Percentiles rank a stretch among this genome's conserved stretches.
These are phyloP conservation scores for Eulimnadia texana DNA, from an alignment of 1,140 invertebrate species.

Conservation along the genomic window DNA sequence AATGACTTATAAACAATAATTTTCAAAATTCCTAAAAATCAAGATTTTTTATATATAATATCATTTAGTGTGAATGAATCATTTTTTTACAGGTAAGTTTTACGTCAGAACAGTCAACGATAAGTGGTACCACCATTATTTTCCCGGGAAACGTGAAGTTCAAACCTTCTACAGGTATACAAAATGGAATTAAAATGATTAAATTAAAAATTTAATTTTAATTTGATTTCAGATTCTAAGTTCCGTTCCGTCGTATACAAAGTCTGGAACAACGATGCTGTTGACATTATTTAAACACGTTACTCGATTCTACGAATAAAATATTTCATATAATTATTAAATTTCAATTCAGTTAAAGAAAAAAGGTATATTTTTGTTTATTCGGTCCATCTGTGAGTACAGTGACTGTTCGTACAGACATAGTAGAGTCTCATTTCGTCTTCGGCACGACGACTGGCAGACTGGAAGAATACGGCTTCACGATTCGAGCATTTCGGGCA, in stretches of 20 bases:
- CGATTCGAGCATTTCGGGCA: slow-evolving; percentile 89
- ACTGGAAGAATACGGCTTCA: slow-evolving; percentile 80
- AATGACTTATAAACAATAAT: too few relatives aligned
- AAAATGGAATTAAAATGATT: neutral
- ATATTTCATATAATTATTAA: neutral
- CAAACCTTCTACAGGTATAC: neutral
- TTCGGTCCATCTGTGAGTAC: slow-evolving; percentile 95
- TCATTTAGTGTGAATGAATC: neutral
- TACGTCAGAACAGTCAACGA: neutral
- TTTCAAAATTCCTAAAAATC: too few relatives aligned
- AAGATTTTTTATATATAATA: too few relatives aligned
- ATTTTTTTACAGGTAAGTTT: neutral
- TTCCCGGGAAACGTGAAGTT: neutral
- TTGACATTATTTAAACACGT: neutral
- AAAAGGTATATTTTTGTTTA: slow-evolving; percentile 32
- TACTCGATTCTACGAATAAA: too few relatives aligned
- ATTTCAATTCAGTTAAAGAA: neutral
- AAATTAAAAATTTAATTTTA: neutral
- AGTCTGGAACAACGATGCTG: neutral
- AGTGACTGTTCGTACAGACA: slow-evolving; percentile 86
- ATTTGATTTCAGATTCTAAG: neutral
- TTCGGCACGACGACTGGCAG: slow-evolving; percentile 26
- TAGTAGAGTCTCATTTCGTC: slow-evolving; percentile 99
- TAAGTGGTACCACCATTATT: neutral
- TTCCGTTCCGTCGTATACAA: neutral